phyloP scores from a whole-genome alignment of 1,140 invertebrate genomes.

The Hyposmocoma kahamanoa region DNA sequence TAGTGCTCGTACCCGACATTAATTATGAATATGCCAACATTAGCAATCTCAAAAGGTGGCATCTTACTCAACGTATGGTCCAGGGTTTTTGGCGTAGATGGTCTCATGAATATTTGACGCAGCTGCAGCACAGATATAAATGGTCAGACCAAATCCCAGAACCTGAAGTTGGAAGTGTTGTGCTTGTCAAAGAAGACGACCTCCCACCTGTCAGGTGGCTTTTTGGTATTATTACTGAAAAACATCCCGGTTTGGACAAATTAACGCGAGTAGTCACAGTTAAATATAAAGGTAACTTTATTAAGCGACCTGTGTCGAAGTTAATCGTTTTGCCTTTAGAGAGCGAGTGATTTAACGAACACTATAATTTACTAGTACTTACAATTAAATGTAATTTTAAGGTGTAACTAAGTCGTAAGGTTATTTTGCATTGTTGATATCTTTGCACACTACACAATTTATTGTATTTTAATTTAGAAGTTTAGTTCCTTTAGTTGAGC shows the following conservation, averaged over 20 bases:
- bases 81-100: conserved; percentile 10
- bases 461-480: too few relatives aligned
- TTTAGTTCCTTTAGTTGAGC: too few relatives aligned
- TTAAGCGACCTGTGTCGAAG: conserved; percentile 2
- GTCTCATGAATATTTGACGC: conserved; percentile 7
- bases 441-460: too few relatives aligned
- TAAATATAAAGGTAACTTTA: neutral
- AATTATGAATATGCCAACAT: neutral
- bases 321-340: conserved; percentile 1
- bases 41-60: conserved; percentile 3
- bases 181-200: neutral
- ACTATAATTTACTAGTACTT: too few relatives aligned
- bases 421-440: too few relatives aligned
- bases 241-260: conserved; percentile 6
- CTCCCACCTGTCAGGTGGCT: conserved; percentile 5
- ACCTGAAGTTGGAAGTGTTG: neutral
- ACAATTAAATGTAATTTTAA: too few relatives aligned
- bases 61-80: conserved; percentile 6
- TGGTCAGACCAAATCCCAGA: neutral
- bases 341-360: too few relatives aligned
- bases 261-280: conserved; percentile 2
- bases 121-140: conserved; percentile 2
- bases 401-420: too few relatives aligned
- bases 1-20: conserved; percentile 11
- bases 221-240: neutral